Evolutionary conservation across 1,140 invertebrate genomes (phyloP).

Genomic region (Drosophila serrata): DNA sequence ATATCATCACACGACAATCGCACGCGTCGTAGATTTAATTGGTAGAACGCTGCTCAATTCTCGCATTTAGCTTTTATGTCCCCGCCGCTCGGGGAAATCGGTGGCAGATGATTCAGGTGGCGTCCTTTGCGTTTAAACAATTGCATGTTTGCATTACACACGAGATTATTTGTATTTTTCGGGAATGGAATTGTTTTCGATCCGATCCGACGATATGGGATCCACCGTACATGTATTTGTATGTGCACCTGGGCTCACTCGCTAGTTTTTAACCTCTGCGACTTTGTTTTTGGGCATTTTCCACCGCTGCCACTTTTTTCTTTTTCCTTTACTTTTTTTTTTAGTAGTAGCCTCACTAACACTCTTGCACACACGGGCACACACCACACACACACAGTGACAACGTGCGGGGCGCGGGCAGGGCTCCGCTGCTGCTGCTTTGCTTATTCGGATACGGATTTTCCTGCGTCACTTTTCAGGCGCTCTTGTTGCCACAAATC

Average conservation of each 20-base stretch:
- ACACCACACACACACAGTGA: constrained; percentile 44
- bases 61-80: constrained; percentile 62
- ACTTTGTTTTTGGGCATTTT: constrained; percentile 73
- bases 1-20: constrained; percentile 85
- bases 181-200: constrained; percentile 33
- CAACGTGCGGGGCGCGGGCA: constrained; percentile 71
- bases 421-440: constrained; percentile 47
- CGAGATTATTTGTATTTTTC: constrained; percentile 38
- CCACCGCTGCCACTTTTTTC: constrained; percentile 49
- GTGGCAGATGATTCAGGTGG: constrained; percentile 45
- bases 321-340: constrained; percentile 36
- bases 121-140: constrained; percentile 65
- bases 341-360: constrained; percentile 57
- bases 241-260: constrained; percentile 18
- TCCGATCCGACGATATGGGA: constrained; percentile 9
- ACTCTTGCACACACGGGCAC: constrained; percentile 45
- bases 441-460: constrained; percentile 35
- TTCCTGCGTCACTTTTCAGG: constrained; percentile 52
- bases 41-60: constrained; percentile 66
- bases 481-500: constrained; percentile 45
- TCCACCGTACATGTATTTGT: constrained; percentile 18
- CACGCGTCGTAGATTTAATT: constrained; percentile 83
- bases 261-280: constrained; percentile 65
- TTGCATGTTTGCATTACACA: constrained; percentile 62
- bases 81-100: constrained; percentile 27